These are phyloP conservation scores for Thamnophis elegans DNA, from an alignment of 2,797 vertebrate species.

Conservation along the genomic window DNA sequence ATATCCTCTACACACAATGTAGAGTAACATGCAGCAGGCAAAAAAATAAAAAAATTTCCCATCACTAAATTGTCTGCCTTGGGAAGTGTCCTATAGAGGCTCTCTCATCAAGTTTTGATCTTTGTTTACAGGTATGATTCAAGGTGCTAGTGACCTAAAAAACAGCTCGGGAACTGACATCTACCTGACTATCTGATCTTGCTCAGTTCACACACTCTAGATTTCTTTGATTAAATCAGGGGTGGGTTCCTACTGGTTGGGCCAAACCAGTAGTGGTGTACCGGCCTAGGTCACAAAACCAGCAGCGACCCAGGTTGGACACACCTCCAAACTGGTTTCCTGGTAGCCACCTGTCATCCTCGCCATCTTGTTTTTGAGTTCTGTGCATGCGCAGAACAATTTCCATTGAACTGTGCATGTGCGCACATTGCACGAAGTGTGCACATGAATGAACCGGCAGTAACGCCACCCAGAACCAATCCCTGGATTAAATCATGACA, in stretches of 20 bases:
- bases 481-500: background rate
- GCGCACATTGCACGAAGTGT: no score
- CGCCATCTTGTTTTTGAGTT: no score
- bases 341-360: no score
- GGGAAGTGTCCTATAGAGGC: background rate
- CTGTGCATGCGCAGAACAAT: no score
- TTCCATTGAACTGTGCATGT: no score
- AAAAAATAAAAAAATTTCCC: background rate
- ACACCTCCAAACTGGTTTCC: no score
- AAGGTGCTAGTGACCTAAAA: background rate
- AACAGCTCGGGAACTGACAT: background rate
- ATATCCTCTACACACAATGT: background rate
- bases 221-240: background rate
- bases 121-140: background rate
- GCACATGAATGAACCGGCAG: no score
- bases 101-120: background rate
- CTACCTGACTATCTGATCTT: background rate
- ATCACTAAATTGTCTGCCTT: background rate
- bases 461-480: no score
- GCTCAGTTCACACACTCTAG: background rate
- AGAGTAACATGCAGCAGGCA: background rate
- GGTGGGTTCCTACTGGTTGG: no score
- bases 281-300: no score
- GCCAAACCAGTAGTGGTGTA: no score
- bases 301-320: no score